A percentile compares a stretch with the other conserved stretches of the same genome.
phyloP scores from a whole-genome alignment of 2,797 vertebrate species.

The Acestrorhynchus altus region DNA sequence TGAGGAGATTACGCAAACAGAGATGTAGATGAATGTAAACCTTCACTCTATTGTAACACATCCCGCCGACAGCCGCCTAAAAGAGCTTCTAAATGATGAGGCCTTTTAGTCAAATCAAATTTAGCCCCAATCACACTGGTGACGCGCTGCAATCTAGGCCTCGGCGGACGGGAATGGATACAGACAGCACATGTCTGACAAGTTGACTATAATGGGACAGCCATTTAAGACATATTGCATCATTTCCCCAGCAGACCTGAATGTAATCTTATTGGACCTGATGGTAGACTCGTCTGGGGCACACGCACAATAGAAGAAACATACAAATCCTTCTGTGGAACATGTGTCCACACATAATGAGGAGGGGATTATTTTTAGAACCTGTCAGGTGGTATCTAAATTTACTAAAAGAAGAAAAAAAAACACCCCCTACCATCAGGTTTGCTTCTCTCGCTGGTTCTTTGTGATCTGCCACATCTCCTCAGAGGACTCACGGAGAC shows the following conservation, averaged over 20 bases:
- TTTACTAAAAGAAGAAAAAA: neutral
- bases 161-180: conserved; percentile 45
- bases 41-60: conserved; percentile 28
- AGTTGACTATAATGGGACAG: conserved; percentile 55
- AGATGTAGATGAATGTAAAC: conserved; percentile 45
- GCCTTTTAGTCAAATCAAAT: conserved; percentile 64
- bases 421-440: neutral
- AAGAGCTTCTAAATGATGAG: conserved; percentile 48
- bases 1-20: conserved; percentile 26
- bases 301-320: conserved; percentile 5
- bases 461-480: neutral
- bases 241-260: conserved; percentile 48
- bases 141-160: conserved; percentile 45
- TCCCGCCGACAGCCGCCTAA: conserved; percentile 29
- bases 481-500: neutral
- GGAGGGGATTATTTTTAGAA: neutral
- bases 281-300: conserved; percentile 31
- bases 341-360: neutral
- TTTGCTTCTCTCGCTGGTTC: neutral
- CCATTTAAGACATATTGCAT: conserved; percentile 54
- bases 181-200: conserved; percentile 48
- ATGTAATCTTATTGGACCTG: conserved; percentile 46
- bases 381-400: neutral
- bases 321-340: neutral
- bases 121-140: conserved; percentile 48